Base-by-base conservation (phyloP, 2,888 invertebrate species). In the Crepidodera aurea region DNA sequence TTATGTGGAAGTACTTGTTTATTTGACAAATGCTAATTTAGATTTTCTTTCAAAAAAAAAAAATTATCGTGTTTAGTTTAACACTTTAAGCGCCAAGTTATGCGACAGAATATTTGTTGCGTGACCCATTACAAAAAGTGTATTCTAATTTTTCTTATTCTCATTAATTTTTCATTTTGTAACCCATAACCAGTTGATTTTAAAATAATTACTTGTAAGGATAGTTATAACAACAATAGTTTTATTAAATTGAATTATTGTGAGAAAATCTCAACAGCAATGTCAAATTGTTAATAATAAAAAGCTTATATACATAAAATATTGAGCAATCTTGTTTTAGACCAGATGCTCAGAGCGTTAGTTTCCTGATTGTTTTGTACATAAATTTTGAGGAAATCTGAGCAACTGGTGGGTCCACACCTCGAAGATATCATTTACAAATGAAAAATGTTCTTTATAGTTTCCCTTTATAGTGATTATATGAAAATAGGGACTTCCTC, bases 271-370 rank as follows among this genome's bases (percentile, higher is more conserved):
- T 6, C 37, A 12, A 59, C 4, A 51, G 16, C 16, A 32, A 22
- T 8, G 37, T 22, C 22, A 34, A 50, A 34, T 39, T 25, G 25
- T 37, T 51, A 16, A 27, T n/a, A n/a, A n/a, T 53, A 40, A 46
- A 22, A 56, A 48, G 22, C 44, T n/a, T 62, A 60, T 67, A 40
- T 64, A 62, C 66, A 68, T 54, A 55, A 62, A 63, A 60, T 51
- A 39, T 69, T 68, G 69, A 73, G 69, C 72, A 68, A 71, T 65
- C 65, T 67, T 70, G 60, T 50, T 60, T 58, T 51, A 61, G 46
- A 74, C 75, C 75, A 75, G 74, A 74, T 71, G 75, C 74, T 76
- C 74, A 76, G 56, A 37, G 73, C 67, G 72, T 74, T 74, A 76
- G 75, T 75, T 76, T 76, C 75, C 75, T 75, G 75, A 68, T 73